Conservation (phyloP, 1,140 invertebrate species). For the Drosophila eugracilis region DNA sequence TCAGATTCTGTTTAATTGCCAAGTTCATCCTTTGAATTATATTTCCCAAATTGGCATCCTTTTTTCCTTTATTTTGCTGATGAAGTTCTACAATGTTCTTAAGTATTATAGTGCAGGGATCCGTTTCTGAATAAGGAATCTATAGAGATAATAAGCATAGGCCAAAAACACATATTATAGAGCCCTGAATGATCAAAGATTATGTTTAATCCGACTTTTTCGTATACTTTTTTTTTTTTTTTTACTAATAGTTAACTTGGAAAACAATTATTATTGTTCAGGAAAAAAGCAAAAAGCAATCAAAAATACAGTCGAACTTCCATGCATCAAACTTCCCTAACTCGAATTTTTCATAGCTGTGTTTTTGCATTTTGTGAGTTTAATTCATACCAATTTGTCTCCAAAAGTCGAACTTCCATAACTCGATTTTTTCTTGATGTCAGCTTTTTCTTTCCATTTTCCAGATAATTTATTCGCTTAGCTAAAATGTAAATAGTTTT, state of each 20-base stretch:
- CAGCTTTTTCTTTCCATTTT: no score
- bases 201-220: background rate
- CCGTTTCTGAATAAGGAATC: background rate
- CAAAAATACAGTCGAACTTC: slow-evolving; percentile 2
- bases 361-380: background rate
- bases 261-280: background rate
- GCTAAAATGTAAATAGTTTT: background rate
- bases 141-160: background rate
- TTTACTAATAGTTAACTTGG: background rate
- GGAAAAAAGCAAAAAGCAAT: background rate
- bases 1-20: background rate
- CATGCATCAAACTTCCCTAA: background rate
- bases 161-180: background rate
- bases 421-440: background rate
- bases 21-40: background rate
- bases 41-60: background rate
- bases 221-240: background rate
- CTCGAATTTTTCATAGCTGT: background rate
- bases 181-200: background rate
- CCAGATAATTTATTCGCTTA: background rate
- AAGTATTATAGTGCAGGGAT: background rate
- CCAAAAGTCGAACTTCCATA: background rate
- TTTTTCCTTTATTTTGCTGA: background rate
- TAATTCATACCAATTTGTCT: background rate
- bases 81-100: background rate